Conservation (phyloP, 2,113 vertebrate species). For the Chaetodon trifascialis region DNA sequence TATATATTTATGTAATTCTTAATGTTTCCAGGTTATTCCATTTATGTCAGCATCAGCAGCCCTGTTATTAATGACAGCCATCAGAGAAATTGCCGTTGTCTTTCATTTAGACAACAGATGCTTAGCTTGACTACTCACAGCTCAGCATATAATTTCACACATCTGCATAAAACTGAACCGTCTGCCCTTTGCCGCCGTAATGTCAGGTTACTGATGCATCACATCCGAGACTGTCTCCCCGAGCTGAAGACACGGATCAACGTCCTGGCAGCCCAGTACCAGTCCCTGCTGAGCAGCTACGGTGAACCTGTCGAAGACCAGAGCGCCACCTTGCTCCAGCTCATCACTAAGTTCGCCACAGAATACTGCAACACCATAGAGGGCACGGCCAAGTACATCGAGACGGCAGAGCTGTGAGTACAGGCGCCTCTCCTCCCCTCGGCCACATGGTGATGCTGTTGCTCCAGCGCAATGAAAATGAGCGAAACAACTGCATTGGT, state of each 20-base stretch:
- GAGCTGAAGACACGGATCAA: conserved; percentile 99
- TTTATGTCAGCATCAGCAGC: not conserved
- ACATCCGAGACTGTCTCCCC: conserved; percentile 97
- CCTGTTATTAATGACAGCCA: not conserved
- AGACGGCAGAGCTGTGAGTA: conserved; percentile 98
- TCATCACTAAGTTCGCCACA: conserved; percentile 98
- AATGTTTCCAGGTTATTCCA: not conserved
- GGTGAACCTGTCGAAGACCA: conserved; percentile 98
- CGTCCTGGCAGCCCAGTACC: conserved; percentile 96
- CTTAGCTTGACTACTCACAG: not conserved
- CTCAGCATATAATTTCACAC: not conserved
- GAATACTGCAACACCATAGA: conserved; percentile 99
- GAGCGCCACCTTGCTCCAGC: conserved; percentile 96
- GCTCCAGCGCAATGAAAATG: conserved; percentile 17
- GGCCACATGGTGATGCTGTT: conserved; percentile 70
- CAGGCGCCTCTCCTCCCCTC: not conserved
- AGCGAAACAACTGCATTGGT: conserved; percentile 64
- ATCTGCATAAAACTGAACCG: conserved; percentile 1
- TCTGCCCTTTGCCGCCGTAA: conserved; percentile 44
- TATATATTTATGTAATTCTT: not conserved
- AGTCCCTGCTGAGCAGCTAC: conserved; percentile 96
- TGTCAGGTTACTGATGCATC: conserved; percentile 96
- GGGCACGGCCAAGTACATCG: conserved; percentile 99
- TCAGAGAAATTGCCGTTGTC: not conserved
- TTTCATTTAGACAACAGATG: not conserved